These are phyloP conservation scores for Drosophila insularis DNA, from an alignment of 1,140 invertebrate genomes.

Conservation along the genomic window DNA sequence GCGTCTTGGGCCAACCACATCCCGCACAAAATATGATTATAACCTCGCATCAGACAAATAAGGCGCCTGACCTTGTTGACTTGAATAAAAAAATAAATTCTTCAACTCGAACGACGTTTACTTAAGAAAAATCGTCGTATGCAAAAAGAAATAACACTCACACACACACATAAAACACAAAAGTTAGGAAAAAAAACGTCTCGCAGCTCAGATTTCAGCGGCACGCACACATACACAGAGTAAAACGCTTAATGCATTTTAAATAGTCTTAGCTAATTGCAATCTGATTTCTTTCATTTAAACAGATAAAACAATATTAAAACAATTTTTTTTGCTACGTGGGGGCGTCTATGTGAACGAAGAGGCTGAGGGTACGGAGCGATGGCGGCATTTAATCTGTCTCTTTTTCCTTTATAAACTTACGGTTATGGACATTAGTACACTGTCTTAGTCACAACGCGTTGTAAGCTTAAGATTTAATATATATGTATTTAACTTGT, in stretches of 20 bases:
- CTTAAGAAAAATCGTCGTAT: constrained; percentile 56
- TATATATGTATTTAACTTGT: constrained; percentile 31
- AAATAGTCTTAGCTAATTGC: constrained; percentile 50
- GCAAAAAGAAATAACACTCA: constrained; percentile 62
- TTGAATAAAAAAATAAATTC: constrained; percentile 62
- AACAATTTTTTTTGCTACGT: constrained; percentile 58
- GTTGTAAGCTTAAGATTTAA: constrained; percentile 49
- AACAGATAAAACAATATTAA: constrained; percentile 32
- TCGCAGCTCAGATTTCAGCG: constrained; percentile 68
- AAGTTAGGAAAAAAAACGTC: constrained; percentile 35
- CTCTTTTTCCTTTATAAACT: constrained; percentile 36
- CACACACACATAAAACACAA: constrained; percentile 27
- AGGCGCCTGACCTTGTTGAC: constrained; percentile 73
- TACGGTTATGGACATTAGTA: constrained; percentile 82
- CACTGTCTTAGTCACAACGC: constrained; percentile 60
- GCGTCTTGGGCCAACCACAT: constrained; percentile 22
- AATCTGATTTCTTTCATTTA: constrained; percentile 15
- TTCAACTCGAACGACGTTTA: constrained; percentile 61
- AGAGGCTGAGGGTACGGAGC: not conserved
- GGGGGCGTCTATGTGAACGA: constrained; percentile 56
- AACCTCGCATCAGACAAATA: constrained; percentile 65
- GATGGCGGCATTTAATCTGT: not conserved
- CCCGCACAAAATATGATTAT: constrained; percentile 58
- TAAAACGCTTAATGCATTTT: constrained; percentile 25
- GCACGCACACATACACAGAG: constrained; percentile 26